A percentile compares a stretch with the other conserved stretches of the same genome.
Conservation (phyloP, 64 coral and sea anemone genomes). For the Actinia tenebrosa region DNA sequence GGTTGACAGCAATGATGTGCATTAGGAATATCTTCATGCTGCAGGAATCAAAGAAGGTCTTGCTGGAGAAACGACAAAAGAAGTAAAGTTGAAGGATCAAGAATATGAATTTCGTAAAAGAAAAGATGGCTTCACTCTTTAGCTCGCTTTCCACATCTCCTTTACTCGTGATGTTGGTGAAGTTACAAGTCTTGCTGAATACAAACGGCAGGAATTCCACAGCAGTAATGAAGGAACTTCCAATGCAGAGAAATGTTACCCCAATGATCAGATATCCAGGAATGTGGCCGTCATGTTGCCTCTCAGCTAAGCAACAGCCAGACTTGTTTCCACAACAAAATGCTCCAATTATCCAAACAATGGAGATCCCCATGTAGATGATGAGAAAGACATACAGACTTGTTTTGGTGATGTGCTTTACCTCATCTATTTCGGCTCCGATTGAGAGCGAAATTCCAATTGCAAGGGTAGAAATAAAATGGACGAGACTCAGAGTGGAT, state of each 20-base stretch:
- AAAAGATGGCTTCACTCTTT: background rate
- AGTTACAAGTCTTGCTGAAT: background rate
- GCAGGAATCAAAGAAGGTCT: background rate
- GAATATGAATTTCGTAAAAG: background rate
- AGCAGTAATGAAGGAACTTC: constrained; percentile 18
- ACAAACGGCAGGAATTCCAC: background rate
- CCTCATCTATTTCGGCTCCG: background rate
- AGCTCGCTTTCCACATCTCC: background rate
- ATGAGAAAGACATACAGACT: background rate
- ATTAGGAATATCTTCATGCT: background rate
- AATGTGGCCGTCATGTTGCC: background rate
- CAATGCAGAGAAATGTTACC: constrained; percentile 8
- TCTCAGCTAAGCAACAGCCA: background rate
- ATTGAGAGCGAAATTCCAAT: background rate
- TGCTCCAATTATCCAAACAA: constrained; percentile 7
- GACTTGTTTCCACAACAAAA: background rate
- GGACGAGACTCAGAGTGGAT: background rate
- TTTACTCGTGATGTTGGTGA: background rate
- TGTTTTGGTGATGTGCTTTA: background rate
- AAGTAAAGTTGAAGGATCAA: constrained; percentile 16
- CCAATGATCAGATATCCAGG: constrained; percentile 19
- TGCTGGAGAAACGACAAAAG: constrained; percentile 24
- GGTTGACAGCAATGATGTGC: constrained; percentile 28
- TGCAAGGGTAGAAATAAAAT: background rate
- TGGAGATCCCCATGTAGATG: constrained; percentile 5